Evolutionary conservation across 1,140 invertebrate species (phyloP), one percentile per base, ranked within the genome.

Genomic region (Nephotettix cincticeps): DNA sequence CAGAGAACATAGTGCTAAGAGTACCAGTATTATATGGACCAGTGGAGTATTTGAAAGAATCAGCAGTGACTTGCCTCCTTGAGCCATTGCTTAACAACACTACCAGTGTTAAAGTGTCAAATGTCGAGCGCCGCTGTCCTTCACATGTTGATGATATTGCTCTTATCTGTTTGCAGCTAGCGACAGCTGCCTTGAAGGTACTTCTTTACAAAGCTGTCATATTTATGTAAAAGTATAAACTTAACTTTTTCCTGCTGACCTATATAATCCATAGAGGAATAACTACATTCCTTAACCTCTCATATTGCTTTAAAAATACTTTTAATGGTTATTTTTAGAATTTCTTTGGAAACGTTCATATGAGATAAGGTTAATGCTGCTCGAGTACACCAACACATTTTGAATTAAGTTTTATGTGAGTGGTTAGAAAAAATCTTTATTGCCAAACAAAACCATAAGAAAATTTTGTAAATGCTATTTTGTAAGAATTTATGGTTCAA

Each of bases 1-100:
- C 73, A 83, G 84, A 77, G 36, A 81, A 81, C 73, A 73, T 80
- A 65, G 78, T 86, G 27, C 74, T 87, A 3, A 75, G 86, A 63
- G 78, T 87, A 30, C 85, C 86, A 23, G 79, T 87, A 19, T 74
- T 87, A 3, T 87, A 86, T 77, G 84, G 84, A 23, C 75, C 79
- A 28, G 81, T 86, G 21, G 84, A 85, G 72, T 78, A 72, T 19
- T 70, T 86, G 25, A 78, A 76, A 23, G 86, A 87, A 75, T 86
- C 84, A 80, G 84, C 85, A 25, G 80, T 86, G 2, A 85, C 85
- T n/a, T 73, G 77, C 61, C 75, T 87, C 25, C 78, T 85, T n/a
- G 69, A 75, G 29, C 29, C 78, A 17, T 72, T 84, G 19, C 78
- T 80, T 43, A 73, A 78, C 21, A 63, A 63, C 14, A 51, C 56